Evolutionary conservation across 92 coral and sea anemone species (phyloP).

Genomic region (Porites divaricata): DNA sequence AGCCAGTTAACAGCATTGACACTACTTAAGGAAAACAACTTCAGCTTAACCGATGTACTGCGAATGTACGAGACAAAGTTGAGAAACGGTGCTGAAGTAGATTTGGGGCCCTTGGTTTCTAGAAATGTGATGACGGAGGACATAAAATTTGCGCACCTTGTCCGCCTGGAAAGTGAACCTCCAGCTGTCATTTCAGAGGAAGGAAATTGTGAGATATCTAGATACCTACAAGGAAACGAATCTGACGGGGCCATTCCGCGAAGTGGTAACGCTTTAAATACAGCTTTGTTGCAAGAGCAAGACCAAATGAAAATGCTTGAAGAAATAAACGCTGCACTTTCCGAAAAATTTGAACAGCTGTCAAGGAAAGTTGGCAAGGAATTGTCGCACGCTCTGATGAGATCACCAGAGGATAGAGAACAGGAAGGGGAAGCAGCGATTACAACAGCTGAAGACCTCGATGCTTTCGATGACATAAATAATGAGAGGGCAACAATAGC

Average conservation of each 20-base stretch:
- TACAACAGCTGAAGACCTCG: constrained; percentile 39
- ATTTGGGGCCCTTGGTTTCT: constrained; percentile 8
- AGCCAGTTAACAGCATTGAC: constrained; percentile 34
- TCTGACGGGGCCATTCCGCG: neutral
- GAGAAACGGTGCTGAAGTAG: constrained; percentile 11
- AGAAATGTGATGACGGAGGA: constrained; percentile 10
- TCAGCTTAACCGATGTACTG: constrained; percentile 28
- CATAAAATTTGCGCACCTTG: constrained; percentile 18
- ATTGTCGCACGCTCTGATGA: constrained; percentile 34
- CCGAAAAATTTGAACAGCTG: constrained; percentile 19
- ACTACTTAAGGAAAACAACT: constrained; percentile 13
- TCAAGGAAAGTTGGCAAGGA: constrained; percentile 43
- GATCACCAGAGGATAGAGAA: constrained; percentile 11
- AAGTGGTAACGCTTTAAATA: neutral
- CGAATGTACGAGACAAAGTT: constrained; percentile 31
- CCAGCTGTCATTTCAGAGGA: neutral
- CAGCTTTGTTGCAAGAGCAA: neutral
- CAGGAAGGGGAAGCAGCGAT: neutral
- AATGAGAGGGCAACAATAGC: constrained; percentile 59
- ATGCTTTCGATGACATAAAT: constrained; percentile 52
- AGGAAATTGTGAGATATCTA: too few relatives aligned
- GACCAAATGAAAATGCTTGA: neutral
- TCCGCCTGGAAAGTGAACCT: constrained; percentile 12
- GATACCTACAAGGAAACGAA: neutral
- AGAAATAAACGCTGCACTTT: neutral